Evolutionary conservation across 2,113 vertebrate genomes (phyloP), one percentile per base, ranked within the genome.

Genomic region (Nothocercus julius): DNA sequence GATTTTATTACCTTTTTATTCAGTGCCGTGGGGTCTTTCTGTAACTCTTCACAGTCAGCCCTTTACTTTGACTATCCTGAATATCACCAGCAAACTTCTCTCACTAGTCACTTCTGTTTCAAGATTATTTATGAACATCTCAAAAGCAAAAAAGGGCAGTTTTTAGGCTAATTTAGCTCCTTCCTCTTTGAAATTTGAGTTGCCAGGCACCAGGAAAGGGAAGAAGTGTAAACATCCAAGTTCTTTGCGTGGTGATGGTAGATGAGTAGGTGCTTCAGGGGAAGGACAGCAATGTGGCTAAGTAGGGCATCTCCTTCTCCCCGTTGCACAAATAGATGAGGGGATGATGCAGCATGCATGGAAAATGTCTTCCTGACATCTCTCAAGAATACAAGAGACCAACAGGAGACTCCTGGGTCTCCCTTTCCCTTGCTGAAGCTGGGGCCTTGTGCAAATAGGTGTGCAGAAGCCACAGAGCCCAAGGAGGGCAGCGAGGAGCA

Each of bases 1-100:
- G 85, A 90, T 95, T 97, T 90, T 95, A 94, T 95, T 92, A 78
- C 18, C 56, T 34, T 92, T 86, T 92, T 64, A 51, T 86, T 88
- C 88, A 78, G 85, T 75, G 73, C 56, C 88, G 90, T 0, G 0
- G 76, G 69, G 61, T 96, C 83, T 92, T 90, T 34, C 45, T 70
- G 28, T 32, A 87, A 30, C 73, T 93, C 21, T 54, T 94, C 76
- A 45, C 44, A 70, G 80, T 18, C 64, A 87, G 22, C 17, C 45
- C 15, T 62, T 87, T 82, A 30, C 78, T 45, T 90, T 77, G 92
- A 12, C 11, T 42, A 64, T 42, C 11, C 76, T 75, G 42, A 93
- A 62, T 63, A 78, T 61, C 56, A 81, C 32, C 83, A 75, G 56
- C 34, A 88, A 92, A 81, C 11, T 82, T 76, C 44, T 47, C 62